Base-by-base conservation (phyloP, 2,113 vertebrate species). In the Gorsachius goisagi region DNA sequence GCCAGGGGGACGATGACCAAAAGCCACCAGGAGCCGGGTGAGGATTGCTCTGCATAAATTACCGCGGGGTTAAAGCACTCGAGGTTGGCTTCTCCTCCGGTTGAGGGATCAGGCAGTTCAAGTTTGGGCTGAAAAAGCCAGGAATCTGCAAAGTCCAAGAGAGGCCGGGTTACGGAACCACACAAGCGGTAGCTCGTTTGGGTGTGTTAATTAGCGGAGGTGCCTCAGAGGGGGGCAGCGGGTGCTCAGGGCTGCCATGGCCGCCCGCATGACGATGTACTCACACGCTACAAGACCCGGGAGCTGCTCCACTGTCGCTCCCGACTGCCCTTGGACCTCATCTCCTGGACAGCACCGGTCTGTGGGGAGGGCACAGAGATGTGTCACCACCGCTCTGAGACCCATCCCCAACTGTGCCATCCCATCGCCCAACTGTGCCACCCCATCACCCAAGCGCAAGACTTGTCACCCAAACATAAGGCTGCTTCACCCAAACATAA, bases 291-390 rank as follows among this genome's bases (percentile, higher is more conserved):
- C 94, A 98, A 98, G 49, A 97, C 97, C 11, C 97, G 95, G 60
- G 98, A 98, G 95, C 50, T 98, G 95, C 95, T 98, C 98, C 98
- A 98, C 18, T 97, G 98, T 90, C 98, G 97, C 91, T 98, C 98
- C 62, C 98, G 98, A 4, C 97, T 97, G 3, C 98, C 98, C 97
- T 99, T 99, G 45, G 98, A 99, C 89, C 98, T 98, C 99, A 99
- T 99, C 94, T 99, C 99, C 97, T 99, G 99, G 26, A 99, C 98
- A 0, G 98, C 98, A 1, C 99, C 98, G 0, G 98, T 98, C 99
- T 99, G 97, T 9, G 9, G 76, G 86, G 64, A 72, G 33, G 35
- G 75, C 0, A 24, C 13, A 9, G n/a, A 39, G 32, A 1, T 3
- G 28, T 3, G 45, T 15, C 30, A 33, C 2, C 21, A 16, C 15